These are phyloP conservation scores for Chauna torquata DNA, from an alignment of 2,113 vertebrate species.

Conservation along the genomic window DNA sequence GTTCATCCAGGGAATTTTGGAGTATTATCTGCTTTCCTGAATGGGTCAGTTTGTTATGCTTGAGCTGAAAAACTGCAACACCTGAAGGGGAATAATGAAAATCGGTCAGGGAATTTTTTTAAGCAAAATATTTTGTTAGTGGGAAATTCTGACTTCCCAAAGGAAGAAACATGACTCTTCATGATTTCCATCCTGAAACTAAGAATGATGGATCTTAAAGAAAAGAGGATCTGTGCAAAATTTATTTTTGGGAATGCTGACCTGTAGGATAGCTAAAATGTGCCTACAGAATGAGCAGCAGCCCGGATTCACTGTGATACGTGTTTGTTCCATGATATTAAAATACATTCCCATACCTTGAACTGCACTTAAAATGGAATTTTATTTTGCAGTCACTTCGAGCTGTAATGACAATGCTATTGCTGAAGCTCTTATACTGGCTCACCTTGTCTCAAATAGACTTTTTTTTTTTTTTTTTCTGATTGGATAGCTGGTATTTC, in stretches of 20 bases:
- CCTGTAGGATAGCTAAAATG: not conserved
- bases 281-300: not conserved
- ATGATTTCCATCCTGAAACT: not conserved
- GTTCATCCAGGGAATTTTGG: not conserved
- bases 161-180: not conserved
- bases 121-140: not conserved
- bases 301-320: not conserved
- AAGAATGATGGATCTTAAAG: not conserved
- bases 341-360: not conserved
- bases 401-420: not conserved
- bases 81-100: not conserved
- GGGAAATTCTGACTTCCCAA: not conserved
- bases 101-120: not conserved
- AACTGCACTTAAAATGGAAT: not conserved
- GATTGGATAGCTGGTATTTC: not conserved
- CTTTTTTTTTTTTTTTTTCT: not conserved
- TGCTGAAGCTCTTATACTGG: not conserved
- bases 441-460: not conserved
- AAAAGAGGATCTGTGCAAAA: not conserved
- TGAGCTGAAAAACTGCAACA: not conserved
- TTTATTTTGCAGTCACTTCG: not conserved
- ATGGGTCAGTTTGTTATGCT: not conserved
- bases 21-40: not conserved
- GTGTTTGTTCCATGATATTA: not conserved
- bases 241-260: not conserved